Conservation (phyloP, 2,888 invertebrate species). For the Tenthredo scrophulariae region DNA sequence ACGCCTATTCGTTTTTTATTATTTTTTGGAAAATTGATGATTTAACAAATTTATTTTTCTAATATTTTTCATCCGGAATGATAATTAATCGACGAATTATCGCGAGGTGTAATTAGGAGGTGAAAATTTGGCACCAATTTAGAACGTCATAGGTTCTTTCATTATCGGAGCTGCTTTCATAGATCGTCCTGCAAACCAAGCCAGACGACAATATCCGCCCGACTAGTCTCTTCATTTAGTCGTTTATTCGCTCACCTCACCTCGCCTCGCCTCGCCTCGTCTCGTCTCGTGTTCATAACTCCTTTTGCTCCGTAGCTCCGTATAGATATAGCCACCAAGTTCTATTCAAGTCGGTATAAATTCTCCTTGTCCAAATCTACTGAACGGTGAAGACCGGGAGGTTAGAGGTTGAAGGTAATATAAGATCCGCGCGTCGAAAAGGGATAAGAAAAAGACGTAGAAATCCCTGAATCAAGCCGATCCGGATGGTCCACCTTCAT, state of each 20-base stretch:
- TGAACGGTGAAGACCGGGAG: constrained; percentile 43
- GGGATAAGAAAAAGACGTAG: neutral
- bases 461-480: constrained; percentile 6
- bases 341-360: constrained; percentile 39
- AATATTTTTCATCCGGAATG: neutral
- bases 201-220: constrained; percentile 34
- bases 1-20: neutral
- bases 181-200: neutral
- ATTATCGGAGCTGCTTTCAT: constrained; percentile 37
- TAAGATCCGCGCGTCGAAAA: constrained; percentile 20
- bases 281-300: constrained; percentile 16
- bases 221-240: constrained; percentile 31
- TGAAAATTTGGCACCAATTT: neutral
- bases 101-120: neutral
- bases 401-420: constrained; percentile 44
- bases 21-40: neutral
- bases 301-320: constrained; percentile 2
- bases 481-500: constrained; percentile 5
- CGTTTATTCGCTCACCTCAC: constrained; percentile 2
- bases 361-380: constrained; percentile 47
- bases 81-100: constrained; percentile 17
- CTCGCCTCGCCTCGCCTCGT: neutral
- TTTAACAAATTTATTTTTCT: neutral
- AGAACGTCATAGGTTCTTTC: constrained; percentile 8
- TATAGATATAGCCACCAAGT: neutral